phyloP scores from a whole-genome alignment of 2,113 vertebrate species.

The Urocitellus parryii region DNA sequence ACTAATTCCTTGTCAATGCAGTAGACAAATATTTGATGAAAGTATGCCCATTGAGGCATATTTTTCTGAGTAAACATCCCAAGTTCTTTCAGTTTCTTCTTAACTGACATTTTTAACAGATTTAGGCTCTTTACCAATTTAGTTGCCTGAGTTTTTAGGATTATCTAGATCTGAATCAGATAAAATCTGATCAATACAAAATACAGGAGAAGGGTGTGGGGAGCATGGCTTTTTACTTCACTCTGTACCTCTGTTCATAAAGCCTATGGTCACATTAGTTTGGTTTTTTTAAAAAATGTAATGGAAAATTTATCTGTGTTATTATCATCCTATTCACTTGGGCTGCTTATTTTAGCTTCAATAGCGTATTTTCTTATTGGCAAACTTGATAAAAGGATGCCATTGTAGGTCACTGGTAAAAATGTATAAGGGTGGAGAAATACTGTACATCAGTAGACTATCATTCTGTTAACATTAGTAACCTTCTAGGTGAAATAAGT shows the following conservation, averaged over 20 bases:
- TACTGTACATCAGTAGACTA: not conserved
- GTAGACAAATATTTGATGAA: constrained; percentile 14
- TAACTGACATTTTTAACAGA: constrained; percentile 55
- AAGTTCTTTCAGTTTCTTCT: constrained; percentile 13
- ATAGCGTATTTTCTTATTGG: constrained; percentile 57
- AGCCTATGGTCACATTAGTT: constrained; percentile 38
- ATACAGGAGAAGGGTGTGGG: not conserved
- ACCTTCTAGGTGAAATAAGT: constrained; percentile 52
- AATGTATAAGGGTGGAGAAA: not conserved
- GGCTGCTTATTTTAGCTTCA: constrained; percentile 42
- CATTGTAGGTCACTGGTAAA: constrained; percentile 33
- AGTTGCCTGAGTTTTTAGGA: constrained; percentile 2
- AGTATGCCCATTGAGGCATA: not conserved
- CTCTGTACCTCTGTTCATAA: constrained; percentile 36
- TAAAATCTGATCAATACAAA: constrained; percentile 35
- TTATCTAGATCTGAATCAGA: constrained; percentile 22
- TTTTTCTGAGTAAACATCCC: constrained; percentile 35
- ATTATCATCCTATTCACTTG: constrained; percentile 50
- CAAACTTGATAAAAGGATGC: constrained; percentile 52
- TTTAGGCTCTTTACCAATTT: constrained; percentile 1
- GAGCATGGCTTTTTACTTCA: not conserved
- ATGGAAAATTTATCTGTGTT: constrained; percentile 29
- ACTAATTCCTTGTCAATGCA: constrained; percentile 25
- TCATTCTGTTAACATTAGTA: constrained; percentile 52
- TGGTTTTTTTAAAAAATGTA: not conserved